Evolutionary conservation across 2,113 vertebrate genomes (phyloP).

Genomic region (Phyllopteryx taeniolatus): DNA sequence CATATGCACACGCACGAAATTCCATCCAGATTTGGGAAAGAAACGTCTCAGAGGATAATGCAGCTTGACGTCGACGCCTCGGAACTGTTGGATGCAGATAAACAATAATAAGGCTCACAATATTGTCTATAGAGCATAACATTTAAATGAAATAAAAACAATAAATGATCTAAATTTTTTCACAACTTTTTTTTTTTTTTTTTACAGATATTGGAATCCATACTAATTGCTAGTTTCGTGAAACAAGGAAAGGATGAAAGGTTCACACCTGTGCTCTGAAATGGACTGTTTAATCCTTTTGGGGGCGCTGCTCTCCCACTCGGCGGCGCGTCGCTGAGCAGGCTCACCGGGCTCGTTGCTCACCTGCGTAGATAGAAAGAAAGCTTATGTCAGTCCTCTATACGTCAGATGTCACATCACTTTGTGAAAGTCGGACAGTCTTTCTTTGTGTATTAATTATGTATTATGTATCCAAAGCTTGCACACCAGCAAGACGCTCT

Average conservation of each 20-base stretch:
- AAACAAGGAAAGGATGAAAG: neutral
- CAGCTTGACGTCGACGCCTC: slow-evolving; percentile 56
- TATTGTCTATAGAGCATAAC: neutral
- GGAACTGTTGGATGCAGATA: slow-evolving; percentile 23
- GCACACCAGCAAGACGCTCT: too few relatives aligned
- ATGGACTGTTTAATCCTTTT: slow-evolving; percentile 77
- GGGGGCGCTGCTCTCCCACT: slow-evolving; percentile 72
- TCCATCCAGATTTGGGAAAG: neutral
- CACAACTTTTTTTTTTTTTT: too few relatives aligned
- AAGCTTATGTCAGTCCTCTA: neutral
- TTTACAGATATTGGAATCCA: too few relatives aligned
- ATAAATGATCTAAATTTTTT: too few relatives aligned
- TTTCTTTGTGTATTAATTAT: too few relatives aligned
- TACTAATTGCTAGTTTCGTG: neutral
- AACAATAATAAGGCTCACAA: neutral
- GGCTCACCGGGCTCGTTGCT: slow-evolving; percentile 55
- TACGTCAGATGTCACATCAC: too few relatives aligned
- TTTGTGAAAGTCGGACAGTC: too few relatives aligned
- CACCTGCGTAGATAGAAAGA: slow-evolving; percentile 43
- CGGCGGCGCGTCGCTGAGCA: slow-evolving; percentile 56
- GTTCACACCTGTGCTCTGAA: slow-evolving; percentile 63
- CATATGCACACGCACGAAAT: neutral
- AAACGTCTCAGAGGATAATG: slow-evolving; percentile 61
- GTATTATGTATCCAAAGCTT: too few relatives aligned
- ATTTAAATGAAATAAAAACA: neutral